Conservation (phyloP, 2,113 vertebrate genomes). For the Oncorhynchus clarkii region DNA sequence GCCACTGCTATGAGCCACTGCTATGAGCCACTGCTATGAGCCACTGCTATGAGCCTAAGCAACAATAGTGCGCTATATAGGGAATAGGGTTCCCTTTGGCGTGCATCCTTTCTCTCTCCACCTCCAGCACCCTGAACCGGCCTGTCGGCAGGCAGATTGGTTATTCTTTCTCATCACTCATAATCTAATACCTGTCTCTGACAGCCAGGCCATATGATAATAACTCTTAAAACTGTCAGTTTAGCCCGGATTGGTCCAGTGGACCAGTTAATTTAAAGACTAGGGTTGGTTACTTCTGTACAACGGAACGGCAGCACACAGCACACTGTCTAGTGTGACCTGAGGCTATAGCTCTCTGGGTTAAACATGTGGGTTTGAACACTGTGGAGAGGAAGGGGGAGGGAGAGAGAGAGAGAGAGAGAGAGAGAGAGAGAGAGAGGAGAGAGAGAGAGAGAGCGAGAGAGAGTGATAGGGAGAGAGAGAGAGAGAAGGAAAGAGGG, state of each 20-base stretch:
- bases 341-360: conserved; percentile 26
- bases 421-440: too few relatives aligned
- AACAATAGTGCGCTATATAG: too few relatives aligned
- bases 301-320: conserved; percentile 31
- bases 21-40: too few relatives aligned
- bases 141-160: conserved; percentile 57
- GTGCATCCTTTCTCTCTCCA: too few relatives aligned
- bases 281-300: conserved; percentile 50
- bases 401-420: too few relatives aligned
- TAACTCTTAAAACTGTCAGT: conserved; percentile 65
- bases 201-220: conserved; percentile 62
- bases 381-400: neutral
- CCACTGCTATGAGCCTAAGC: too few relatives aligned
- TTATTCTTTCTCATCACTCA: conserved; percentile 65
- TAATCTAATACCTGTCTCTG: conserved; percentile 70
- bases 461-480: rapidly evolving
- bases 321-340: too few relatives aligned
- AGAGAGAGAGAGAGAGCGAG: too few relatives aligned
- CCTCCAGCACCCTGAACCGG: conserved; percentile 21
- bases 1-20: too few relatives aligned
- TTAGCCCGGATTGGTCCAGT: conserved; percentile 65
- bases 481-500: too few relatives aligned
- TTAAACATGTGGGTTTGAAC: conserved; percentile 30
- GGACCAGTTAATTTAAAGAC: conserved; percentile 69
- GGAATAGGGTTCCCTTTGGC: too few relatives aligned